Base-by-base conservation (phyloP, 1,140 invertebrate species). In the Leptinotarsa lineolata region DNA sequence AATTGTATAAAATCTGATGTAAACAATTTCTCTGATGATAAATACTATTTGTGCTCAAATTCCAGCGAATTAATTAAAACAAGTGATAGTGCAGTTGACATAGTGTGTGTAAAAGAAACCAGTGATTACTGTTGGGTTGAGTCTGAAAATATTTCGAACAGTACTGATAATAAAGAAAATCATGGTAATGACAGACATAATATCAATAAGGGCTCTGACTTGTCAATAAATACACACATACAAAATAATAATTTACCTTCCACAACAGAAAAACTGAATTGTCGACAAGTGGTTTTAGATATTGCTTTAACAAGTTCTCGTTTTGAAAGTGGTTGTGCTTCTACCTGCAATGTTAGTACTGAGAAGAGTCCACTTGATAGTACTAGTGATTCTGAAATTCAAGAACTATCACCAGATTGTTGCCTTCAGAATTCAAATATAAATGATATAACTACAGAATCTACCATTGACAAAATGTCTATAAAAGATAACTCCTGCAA, bases 271-370 rank as follows among this genome's bases (percentile, higher is more conserved):
- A 63, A 72, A n/a, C 3, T 61, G 13, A 13, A 20, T 64, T 64
- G 39, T 46, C 54, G 65, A 44, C 44, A 75, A 46, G 48, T 22
- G 46, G 24, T 68, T 54, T 60, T 68, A 72, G 71, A 72, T 58
- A 72, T 71, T 70, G 65, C 46, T 63, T 75, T 70, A 72, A 68
- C 74, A 76, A 71, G 67, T 63, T 30, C 58, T 63, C 20, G 11
- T 39, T 74, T 73, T 68, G 74, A 77, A 60, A 73, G 59, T 70
- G 79, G 74, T 74, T 78, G 79, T 80, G 79, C 78, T 76, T 75
- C 39, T 69, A 75, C 39, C 69, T 80, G 75, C 74, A 78, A 78
- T 73, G 77, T 76, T 72, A 73, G 75, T 74, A 72, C 69, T 68
- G 74, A 77, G 67, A 76, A 76, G 63, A 72, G 71, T 73, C 24